A percentile compares a stretch with the other conserved stretches of the same genome.
Evolutionary conservation across 1,140 invertebrate genomes (phyloP).

Genomic region (Euborellia annulipes): DNA sequence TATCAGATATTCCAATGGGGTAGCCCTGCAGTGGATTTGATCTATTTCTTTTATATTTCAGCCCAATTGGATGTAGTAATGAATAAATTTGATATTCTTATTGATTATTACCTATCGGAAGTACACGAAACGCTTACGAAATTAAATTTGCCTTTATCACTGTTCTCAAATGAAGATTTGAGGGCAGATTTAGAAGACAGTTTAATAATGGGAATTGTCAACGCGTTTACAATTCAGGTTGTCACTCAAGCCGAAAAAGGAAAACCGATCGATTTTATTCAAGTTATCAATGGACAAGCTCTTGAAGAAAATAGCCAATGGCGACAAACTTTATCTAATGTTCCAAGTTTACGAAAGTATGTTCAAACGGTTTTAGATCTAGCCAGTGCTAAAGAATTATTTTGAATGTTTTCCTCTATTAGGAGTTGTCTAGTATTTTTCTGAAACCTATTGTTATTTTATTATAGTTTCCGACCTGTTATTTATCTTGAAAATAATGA

Average conservation of each 20-base stretch:
- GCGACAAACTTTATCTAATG: no score
- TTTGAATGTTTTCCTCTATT: no score
- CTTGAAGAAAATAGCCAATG: no score
- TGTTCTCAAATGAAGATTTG: constrained; percentile 27
- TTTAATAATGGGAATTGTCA: constrained; percentile 20
- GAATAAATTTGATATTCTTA: constrained; percentile 21
- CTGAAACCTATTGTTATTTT: no score
- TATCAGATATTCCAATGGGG: constrained; percentile 19
- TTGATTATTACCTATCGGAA: constrained; percentile 26
- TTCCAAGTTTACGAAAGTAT: no score
- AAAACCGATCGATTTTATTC: constrained; percentile 14
- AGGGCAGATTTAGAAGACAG: constrained; percentile 21
- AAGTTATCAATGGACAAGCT: no score
- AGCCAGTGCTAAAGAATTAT: no score
- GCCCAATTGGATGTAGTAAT: constrained; percentile 23
- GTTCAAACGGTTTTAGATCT: no score
- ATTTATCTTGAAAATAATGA: no score
- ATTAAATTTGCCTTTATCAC: constrained; percentile 22
- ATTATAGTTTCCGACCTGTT: no score
- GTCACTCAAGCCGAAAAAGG: constrained; percentile 19
- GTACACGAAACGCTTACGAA: constrained; percentile 24
- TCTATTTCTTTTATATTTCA: constrained; percentile 40
- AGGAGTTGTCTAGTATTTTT: no score
- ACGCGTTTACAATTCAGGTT: constrained; percentile 18
- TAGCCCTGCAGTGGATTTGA: constrained; percentile 34